Conservation (phyloP, 1,140 invertebrate species). For the Cotesia vestalis region DNA sequence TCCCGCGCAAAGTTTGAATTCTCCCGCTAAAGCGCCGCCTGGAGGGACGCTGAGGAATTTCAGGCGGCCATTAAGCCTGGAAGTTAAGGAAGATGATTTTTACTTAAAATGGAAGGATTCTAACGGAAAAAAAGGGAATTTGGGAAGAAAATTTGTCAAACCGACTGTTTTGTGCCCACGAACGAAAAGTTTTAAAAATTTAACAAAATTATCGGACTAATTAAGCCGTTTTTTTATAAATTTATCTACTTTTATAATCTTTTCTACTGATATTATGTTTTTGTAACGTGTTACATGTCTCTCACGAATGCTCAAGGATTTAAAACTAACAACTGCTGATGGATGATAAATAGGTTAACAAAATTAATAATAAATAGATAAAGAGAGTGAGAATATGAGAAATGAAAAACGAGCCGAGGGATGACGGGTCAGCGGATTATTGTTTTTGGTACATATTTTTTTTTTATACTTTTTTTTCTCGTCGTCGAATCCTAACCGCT, state of each 20-base stretch:
- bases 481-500: background rate
- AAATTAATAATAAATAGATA: too few species aligned
- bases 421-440: constrained; percentile 23
- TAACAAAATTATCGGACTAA: constrained; percentile 59
- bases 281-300: constrained; percentile 7
- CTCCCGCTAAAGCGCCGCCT: constrained; percentile 50
- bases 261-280: constrained; percentile 23
- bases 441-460: background rate
- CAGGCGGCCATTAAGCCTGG: constrained; percentile 58
- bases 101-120: constrained; percentile 61
- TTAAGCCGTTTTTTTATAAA: constrained; percentile 7
- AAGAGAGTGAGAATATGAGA: too few species aligned
- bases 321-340: too few species aligned
- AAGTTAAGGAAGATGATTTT: constrained; percentile 43
- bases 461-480: constrained; percentile 9
- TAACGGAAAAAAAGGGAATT: constrained; percentile 48
- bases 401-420: too few species aligned
- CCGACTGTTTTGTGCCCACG: constrained; percentile 65
- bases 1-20: too few species aligned
- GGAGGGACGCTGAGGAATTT: constrained; percentile 54
- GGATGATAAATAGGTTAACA: too few species aligned
- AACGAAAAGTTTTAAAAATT: constrained; percentile 68
- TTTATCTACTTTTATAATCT: constrained; percentile 39
- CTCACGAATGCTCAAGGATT: constrained; percentile 26
- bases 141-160: constrained; percentile 52